phyloP scores from a whole-genome alignment of 1,140 invertebrate species.

The Drosophila lacertosa region DNA sequence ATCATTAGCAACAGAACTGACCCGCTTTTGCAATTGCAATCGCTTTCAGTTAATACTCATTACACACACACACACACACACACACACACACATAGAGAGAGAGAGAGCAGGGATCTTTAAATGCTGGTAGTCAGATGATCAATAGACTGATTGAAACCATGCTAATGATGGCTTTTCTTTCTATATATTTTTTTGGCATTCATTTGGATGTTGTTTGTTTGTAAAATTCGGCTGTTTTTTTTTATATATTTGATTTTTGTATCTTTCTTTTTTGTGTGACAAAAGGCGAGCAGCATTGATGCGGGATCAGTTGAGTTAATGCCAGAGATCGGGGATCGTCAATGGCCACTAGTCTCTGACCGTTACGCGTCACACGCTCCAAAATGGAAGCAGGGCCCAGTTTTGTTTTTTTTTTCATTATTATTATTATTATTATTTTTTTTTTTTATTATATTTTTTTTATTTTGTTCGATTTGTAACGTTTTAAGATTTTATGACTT shows the following conservation, averaged over 20 bases:
- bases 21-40: conserved; percentile 56
- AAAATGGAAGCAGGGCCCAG: conserved; percentile 55
- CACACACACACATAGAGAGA: too few species aligned
- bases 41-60: not conserved
- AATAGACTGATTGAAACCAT: conserved; percentile 77
- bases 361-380: conserved; percentile 56
- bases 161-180: conserved; percentile 62
- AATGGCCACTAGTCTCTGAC: conserved; percentile 51
- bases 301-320: conserved; percentile 51
- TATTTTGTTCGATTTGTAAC: conserved; percentile 56
- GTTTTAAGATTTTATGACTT: conserved; percentile 65
- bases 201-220: conserved; percentile 39
- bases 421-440: too few species aligned
- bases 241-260: conserved; percentile 28
- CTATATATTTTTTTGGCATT: conserved; percentile 69
- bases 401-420: conserved; percentile 23
- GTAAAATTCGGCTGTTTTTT: conserved; percentile 32
- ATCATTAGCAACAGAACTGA: conserved; percentile 63
- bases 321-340: conserved; percentile 27
- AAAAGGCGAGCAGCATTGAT: conserved; percentile 54
- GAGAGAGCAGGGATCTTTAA: conserved; percentile 36
- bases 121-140: conserved; percentile 74
- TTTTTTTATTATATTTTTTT: too few species aligned
- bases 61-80: too few species aligned
- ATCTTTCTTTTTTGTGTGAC: conserved; percentile 29